phyloP scores from a whole-genome alignment of 1,140 invertebrate species.

The Arctopsyche grandis region DNA sequence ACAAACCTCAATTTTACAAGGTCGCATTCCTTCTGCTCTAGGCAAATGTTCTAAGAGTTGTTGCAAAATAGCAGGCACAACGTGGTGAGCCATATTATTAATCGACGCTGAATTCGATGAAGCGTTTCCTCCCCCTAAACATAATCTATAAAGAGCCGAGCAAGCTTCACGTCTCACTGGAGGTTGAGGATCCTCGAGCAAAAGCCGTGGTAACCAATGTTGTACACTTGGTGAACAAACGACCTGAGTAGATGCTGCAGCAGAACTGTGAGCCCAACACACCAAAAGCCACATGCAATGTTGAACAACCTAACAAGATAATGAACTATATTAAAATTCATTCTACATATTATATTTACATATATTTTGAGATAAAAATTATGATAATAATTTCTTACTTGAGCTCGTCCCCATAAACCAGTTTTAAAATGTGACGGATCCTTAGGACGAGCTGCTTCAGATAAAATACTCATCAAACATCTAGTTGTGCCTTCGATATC shows the following conservation, averaged over 20 bases:
- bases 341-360: background rate
- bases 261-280: slow-evolving; percentile 64
- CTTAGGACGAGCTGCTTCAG: slow-evolving; percentile 81
- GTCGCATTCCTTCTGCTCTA: slow-evolving; percentile 86
- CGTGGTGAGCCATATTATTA: slow-evolving; percentile 30
- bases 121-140: slow-evolving; percentile 76
- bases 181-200: slow-evolving; percentile 66
- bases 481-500: slow-evolving; percentile 83
- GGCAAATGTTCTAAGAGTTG: slow-evolving; percentile 82
- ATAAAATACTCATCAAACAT: slow-evolving; percentile 85
- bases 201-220: slow-evolving; percentile 61
- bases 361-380: background rate
- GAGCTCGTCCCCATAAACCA: slow-evolving; percentile 86
- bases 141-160: slow-evolving; percentile 86
- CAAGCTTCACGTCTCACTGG: slow-evolving; percentile 88
- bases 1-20: slow-evolving; percentile 68
- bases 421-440: slow-evolving; percentile 84
- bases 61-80: slow-evolving; percentile 80
- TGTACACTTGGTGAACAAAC: slow-evolving; percentile 61
- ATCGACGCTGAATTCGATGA: slow-evolving; percentile 56
- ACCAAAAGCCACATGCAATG: slow-evolving; percentile 63
- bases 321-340: no score
- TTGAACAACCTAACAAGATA: slow-evolving; percentile 51
- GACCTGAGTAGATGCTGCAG: slow-evolving; percentile 60
- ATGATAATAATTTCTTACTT: slow-evolving; percentile 64